These are phyloP conservation scores for Molothrus aeneus DNA, from an alignment of 2,797 vertebrate species.

Conservation along the genomic window DNA sequence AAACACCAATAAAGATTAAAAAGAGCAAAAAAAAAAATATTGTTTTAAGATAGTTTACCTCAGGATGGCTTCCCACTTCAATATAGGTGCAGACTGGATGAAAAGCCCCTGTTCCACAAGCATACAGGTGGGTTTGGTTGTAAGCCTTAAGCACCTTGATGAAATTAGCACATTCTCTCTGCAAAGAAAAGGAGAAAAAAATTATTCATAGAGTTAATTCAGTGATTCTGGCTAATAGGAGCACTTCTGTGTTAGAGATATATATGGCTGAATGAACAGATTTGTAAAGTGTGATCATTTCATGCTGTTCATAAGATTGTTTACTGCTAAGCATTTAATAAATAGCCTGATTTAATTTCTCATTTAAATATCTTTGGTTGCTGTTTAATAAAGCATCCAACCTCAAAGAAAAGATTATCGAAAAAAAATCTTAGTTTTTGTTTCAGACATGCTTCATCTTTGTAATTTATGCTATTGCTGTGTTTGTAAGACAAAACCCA, in stretches of 20 bases:
- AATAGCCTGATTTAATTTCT: slow-evolving; percentile 19
- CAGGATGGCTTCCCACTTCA: slow-evolving; percentile 91
- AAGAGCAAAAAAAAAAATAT: neutral
- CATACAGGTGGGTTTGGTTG: slow-evolving; percentile 95
- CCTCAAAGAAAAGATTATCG: neutral
- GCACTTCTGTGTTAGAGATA: neutral
- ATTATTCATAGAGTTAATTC: slow-evolving; percentile 35
- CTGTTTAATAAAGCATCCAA: slow-evolving; percentile 17
- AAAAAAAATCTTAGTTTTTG: neutral
- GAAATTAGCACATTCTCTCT: slow-evolving; percentile 97
- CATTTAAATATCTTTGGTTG: slow-evolving; percentile 33
- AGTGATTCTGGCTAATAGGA: neutral
- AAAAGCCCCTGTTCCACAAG: slow-evolving; percentile 95
- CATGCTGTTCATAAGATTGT: neutral
- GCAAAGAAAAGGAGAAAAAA: slow-evolving; percentile 64
- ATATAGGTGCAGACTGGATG: slow-evolving; percentile 95
- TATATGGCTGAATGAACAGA: slow-evolving; percentile 4
- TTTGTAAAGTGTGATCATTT: slow-evolving; percentile 21
- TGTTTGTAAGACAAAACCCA: slow-evolving; percentile 39
- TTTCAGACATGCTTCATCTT: neutral
- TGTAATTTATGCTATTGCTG: slow-evolving; percentile 37
- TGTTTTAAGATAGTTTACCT: slow-evolving; percentile 82
- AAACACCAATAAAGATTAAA: slow-evolving; percentile 7
- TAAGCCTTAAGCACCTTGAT: slow-evolving; percentile 92
- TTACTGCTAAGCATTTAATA: slow-evolving; percentile 39